Conservation (phyloP, 1,140 invertebrate genomes). For the Zaprionus davidi region DNA sequence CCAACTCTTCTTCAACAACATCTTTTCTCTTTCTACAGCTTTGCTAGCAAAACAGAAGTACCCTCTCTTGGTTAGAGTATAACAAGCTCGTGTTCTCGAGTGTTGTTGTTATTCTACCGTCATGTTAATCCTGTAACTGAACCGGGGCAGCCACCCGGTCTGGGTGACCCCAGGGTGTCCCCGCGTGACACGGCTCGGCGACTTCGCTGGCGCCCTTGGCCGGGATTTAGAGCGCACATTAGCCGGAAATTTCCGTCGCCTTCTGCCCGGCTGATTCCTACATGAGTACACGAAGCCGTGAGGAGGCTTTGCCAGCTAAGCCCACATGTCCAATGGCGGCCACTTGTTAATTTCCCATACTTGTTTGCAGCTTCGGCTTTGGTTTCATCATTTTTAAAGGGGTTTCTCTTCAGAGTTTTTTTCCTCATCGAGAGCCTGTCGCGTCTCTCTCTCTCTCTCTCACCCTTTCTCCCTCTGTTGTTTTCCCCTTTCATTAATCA, state of each 20-base stretch:
- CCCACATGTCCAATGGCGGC: conserved; percentile 76
- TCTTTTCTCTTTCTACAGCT: not conserved
- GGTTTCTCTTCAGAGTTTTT: conserved; percentile 1
- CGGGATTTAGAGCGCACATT: conserved; percentile 71
- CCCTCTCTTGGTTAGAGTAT: conserved; percentile 2
- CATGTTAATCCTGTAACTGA: conserved; percentile 70
- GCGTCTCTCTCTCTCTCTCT: not conserved
- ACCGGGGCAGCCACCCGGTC: conserved; percentile 29
- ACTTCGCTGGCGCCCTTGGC: conserved; percentile 38
- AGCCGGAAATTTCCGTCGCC: conserved; percentile 44
- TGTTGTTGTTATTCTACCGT: conserved; percentile 40
- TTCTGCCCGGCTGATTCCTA: conserved; percentile 24
- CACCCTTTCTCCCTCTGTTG: not conserved
- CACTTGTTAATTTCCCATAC: conserved; percentile 79
- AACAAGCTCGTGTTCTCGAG: conserved; percentile 27
- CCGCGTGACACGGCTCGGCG: conserved; percentile 38
- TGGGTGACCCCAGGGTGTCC: conserved; percentile 18
- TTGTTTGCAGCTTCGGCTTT: conserved; percentile 41
- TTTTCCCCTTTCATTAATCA: conserved; percentile 71
- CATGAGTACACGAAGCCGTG: conserved; percentile 20
- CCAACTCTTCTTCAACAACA: not conserved
- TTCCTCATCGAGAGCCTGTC: not conserved
- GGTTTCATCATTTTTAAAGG: conserved; percentile 48
- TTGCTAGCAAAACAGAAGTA: not conserved
- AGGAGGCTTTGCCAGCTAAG: conserved; percentile 54